These are phyloP conservation scores for Plutomurus gul DNA, from an alignment of 1,140 invertebrate genomes.

Conservation along the genomic window DNA sequence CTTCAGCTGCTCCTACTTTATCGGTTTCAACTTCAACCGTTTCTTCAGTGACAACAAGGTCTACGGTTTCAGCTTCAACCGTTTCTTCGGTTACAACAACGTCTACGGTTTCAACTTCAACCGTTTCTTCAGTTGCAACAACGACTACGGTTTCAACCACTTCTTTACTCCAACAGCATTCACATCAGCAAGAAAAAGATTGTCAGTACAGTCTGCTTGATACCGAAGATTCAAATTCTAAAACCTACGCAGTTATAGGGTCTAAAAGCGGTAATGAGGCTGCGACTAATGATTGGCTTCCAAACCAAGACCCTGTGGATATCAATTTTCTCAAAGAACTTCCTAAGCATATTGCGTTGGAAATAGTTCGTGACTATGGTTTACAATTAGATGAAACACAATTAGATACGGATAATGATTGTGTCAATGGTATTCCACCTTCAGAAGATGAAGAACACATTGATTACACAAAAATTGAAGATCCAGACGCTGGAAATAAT, in stretches of 20 bases:
- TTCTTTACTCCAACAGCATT: neutral
- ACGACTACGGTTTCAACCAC: neutral
- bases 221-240: neutral
- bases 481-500: neutral
- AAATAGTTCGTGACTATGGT: slow-evolving; percentile 3
- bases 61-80: too few species aligned
- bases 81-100: too few species aligned
- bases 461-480: neutral
- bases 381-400: neutral
- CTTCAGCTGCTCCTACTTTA: too few species aligned
- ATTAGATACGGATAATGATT: neutral
- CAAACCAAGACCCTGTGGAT: neutral
- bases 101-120: too few species aligned
- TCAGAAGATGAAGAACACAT: slow-evolving; percentile 14
- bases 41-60: too few species aligned
- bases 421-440: neutral
- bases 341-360: slow-evolving; percentile 17
- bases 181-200: neutral
- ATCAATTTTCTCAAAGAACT: slow-evolving; percentile 8
- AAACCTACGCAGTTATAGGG: too few species aligned
- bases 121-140: too few species aligned
- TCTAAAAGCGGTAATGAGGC: too few species aligned
- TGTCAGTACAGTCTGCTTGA: neutral
- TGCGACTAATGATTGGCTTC: neutral
- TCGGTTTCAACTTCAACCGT: too few species aligned